These are phyloP conservation scores for Protomyctophum bolini DNA, from an alignment of 2,113 vertebrate species.

Conservation along the genomic window DNA sequence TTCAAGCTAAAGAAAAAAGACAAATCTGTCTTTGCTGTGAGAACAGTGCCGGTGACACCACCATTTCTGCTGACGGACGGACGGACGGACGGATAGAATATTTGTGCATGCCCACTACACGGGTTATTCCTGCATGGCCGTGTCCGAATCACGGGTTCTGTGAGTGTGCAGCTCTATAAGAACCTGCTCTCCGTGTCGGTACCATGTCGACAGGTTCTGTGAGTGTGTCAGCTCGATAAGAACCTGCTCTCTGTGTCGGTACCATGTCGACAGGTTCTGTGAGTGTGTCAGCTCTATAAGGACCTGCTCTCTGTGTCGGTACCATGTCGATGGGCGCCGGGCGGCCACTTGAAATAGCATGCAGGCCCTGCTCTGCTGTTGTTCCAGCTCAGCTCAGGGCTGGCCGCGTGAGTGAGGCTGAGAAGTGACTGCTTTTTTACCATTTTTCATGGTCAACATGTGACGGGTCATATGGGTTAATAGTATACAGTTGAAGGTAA, in stretches of 20 bases:
- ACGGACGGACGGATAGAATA: constrained; percentile 56
- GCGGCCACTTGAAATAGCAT: constrained; percentile 46
- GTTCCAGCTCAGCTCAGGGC: constrained; percentile 31
- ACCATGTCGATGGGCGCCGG: constrained; percentile 23
- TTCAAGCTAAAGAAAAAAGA: constrained; percentile 34
- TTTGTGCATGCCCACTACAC: constrained; percentile 54
- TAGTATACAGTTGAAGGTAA: too few species aligned
- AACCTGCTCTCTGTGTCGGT: constrained; percentile 15
- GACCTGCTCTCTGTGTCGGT: constrained; percentile 16
- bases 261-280: constrained; percentile 45
- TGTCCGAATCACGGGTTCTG: constrained; percentile 50
- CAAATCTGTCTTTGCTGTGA: constrained; percentile 38
- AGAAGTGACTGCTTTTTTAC: too few species aligned
- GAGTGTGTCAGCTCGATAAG: constrained; percentile 26
- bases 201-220: constrained; percentile 43
- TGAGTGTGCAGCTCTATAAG: constrained; percentile 27
- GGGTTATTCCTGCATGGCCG: constrained; percentile 36
- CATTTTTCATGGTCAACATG: too few species aligned
- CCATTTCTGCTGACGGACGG: constrained; percentile 47
- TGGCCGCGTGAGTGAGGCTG: too few species aligned
- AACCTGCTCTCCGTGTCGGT: constrained; percentile 16
- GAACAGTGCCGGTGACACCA: constrained; percentile 30
- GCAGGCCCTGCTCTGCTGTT: background rate
- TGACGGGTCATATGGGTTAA: too few species aligned
- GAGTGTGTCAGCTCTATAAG: constrained; percentile 26